Conservation (phyloP, 2,797 vertebrate species). For the Anniella stebbinsi region DNA sequence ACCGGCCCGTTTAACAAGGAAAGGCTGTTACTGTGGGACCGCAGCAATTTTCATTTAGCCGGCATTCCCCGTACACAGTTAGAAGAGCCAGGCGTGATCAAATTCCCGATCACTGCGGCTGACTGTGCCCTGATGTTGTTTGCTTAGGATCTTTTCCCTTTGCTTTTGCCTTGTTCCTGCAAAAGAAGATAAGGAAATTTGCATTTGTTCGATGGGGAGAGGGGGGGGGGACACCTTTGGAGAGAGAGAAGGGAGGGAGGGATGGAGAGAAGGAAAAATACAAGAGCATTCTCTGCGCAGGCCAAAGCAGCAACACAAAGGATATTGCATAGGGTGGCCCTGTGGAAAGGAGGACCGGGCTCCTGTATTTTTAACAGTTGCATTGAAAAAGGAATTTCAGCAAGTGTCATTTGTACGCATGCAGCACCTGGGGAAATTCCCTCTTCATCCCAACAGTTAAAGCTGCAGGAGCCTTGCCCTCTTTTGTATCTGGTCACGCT, state of each 20-base stretch:
- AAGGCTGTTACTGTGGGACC: slow-evolving; percentile 13
- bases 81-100: not conserved
- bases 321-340: too few species aligned
- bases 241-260: not conserved
- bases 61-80: fast-evolving
- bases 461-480: too few species aligned
- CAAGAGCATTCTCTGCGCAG: not conserved
- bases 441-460: too few species aligned
- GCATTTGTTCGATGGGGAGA: not conserved
- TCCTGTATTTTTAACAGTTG: too few species aligned
- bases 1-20: not conserved
- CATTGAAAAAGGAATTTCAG: too few species aligned
- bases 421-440: too few species aligned
- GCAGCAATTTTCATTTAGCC: slow-evolving; percentile 33
- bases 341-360: too few species aligned
- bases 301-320: not conserved
- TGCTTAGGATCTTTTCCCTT: not conserved
- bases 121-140: not conserved
- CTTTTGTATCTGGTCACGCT: too few species aligned
- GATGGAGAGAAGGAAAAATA: too few species aligned
- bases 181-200: slow-evolving; percentile 32
- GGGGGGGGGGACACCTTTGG: too few species aligned
- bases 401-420: too few species aligned
- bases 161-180: slow-evolving; percentile 9
- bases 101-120: not conserved